Evolutionary conservation across 2,888 invertebrate genomes (phyloP).

Genomic region (Timandra comae): DNA sequence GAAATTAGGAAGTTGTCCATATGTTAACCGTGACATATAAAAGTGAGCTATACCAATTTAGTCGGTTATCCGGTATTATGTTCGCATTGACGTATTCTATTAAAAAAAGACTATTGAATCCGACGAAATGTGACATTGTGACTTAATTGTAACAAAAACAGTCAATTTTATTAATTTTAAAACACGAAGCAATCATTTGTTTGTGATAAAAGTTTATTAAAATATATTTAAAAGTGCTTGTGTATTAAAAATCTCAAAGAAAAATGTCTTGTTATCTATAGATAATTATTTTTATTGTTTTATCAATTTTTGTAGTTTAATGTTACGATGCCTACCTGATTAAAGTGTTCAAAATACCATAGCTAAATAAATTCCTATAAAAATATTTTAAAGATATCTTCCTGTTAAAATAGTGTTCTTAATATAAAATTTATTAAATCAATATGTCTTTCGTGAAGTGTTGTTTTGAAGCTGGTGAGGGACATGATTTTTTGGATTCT

Average conservation of each 20-base stretch:
- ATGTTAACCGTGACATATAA: too few species aligned
- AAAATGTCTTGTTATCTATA: conserved; percentile 19
- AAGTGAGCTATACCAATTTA: conserved; percentile 19
- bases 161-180: conserved; percentile 22
- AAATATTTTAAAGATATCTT: conserved; percentile 1
- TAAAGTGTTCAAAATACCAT: conserved; percentile 5
- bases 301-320: conserved; percentile 10
- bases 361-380: not conserved
- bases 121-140: conserved; percentile 45
- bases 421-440: conserved; percentile 4
- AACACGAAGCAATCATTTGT: conserved; percentile 6
- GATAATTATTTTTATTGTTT: conserved; percentile 20
- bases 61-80: conserved; percentile 31
- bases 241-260: not conserved
- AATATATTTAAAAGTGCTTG: conserved; percentile 4
- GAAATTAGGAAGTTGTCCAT: conserved; percentile 21
- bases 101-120: conserved; percentile 30
- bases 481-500: conserved; percentile 84
- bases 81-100: conserved; percentile 44
- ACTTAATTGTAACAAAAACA: conserved; percentile 34
- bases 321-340: conserved; percentile 14
- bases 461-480: conserved; percentile 86
- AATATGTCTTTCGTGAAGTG: conserved; percentile 84
- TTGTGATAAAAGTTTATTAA: conserved; percentile 3
- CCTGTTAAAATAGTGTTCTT: not conserved